Base-by-base conservation (phyloP, 2,113 vertebrate genomes). In the Crotophaga sulcirostris region DNA sequence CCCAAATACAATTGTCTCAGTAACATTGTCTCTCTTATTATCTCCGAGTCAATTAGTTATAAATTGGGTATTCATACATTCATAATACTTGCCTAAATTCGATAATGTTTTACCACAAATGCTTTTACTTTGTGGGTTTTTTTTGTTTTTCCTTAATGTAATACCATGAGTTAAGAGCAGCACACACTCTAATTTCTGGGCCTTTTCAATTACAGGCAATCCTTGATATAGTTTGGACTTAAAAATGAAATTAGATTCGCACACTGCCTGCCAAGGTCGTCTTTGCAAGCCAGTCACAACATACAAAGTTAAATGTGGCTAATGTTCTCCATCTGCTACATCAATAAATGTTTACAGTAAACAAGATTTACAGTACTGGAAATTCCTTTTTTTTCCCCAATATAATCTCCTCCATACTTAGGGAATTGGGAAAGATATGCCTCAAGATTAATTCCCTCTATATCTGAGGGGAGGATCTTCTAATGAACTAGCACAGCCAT, bases 131-230 rank as follows among this genome's bases (percentile, higher is more conserved):
- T 13, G 59, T 31, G 28, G n/a, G n/a, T n/a, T 58, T 42, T 40
- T 45, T 45, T 58, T 26, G 16, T 63, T 64, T 17, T 36, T 52
- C 62, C 26, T 93, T 86, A 63, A 62, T 44, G 28, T 45, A 89
- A 36, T 17, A 47, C 56, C 16, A 11, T 28, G 64, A 76, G 23
- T 79, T 80, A 19, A 87, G 36, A 94, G 52, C 64, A 77, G 34
- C 13, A 63, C 24, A 54, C 25, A 82, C 20, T 58, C 40, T 20
- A 44, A 93, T 69, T 92, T 83, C 87, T 80, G 36, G 23, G 24
- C 40, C 87, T 93, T 82, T 96, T 84, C 70, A 87, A 18, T 77
- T 68, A 76, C 76, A 87, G 64, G 36, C 56, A 97, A 81, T 23
- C 49, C 7, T 33, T 87, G 31, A 74, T 47, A 79, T 13, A 66